Conservation (phyloP, 1,140 invertebrate genomes). For the Cyclargus thomasi region DNA sequence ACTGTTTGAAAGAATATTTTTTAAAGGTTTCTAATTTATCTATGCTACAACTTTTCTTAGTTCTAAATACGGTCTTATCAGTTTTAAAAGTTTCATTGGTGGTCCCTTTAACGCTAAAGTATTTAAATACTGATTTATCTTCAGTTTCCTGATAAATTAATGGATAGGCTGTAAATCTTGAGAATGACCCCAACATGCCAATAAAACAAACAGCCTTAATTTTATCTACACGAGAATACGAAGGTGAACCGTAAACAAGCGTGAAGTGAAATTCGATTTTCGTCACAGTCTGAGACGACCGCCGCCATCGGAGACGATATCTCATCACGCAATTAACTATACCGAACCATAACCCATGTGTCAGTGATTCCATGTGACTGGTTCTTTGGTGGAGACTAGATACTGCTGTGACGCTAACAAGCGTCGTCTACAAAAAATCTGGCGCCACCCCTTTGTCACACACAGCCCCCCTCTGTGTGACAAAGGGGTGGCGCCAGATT, state of each 20-base stretch:
- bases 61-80: too few species aligned
- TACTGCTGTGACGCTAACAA: too few species aligned
- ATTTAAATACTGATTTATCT: not conserved
- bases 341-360: not conserved
- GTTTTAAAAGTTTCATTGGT: too few species aligned
- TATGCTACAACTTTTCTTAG: too few species aligned
- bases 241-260: not conserved
- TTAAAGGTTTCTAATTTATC: too few species aligned
- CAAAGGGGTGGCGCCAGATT: too few species aligned
- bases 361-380: not conserved
- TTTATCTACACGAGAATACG: not conserved
- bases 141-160: too few species aligned
- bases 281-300: not conserved
- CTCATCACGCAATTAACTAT: not conserved
- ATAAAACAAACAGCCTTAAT: slow-evolving; percentile 11
- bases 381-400: not conserved
- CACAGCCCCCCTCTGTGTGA: too few species aligned
- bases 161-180: not conserved
- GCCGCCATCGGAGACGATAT: not conserved
- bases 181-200: not conserved
- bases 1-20: too few species aligned
- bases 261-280: not conserved
- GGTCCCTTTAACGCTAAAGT: too few species aligned
- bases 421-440: too few species aligned
- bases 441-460: too few species aligned